Conservation (phyloP, 2,888 invertebrate species). For the Pecten maximus region DNA sequence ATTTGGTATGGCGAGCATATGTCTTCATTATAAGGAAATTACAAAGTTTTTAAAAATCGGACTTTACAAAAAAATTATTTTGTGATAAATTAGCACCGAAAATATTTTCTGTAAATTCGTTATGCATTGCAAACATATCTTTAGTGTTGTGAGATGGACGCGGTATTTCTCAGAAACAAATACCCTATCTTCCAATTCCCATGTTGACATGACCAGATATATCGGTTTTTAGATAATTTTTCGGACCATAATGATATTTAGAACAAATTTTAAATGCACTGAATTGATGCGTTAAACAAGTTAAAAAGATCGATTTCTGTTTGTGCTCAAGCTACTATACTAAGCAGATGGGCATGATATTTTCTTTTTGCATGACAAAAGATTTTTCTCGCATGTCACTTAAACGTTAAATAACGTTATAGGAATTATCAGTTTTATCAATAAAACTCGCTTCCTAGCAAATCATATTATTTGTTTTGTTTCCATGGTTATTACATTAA, state of each 20-base stretch:
- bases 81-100: not conserved
- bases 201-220: not conserved
- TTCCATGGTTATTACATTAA: not conserved
- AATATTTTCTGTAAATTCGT: not conserved
- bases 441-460: constrained; percentile 6
- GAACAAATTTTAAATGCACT: constrained; percentile 16
- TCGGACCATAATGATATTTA: constrained; percentile 8
- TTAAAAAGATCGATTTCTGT: not conserved
- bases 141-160: not conserved
- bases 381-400: constrained; percentile 24
- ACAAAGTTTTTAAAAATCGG: not conserved
- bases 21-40: not conserved
- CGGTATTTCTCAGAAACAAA: not conserved
- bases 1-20: not conserved
- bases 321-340: not conserved
- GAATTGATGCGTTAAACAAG: constrained; percentile 12
- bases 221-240: constrained; percentile 13
- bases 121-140: not conserved
- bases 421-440: constrained; percentile 35
- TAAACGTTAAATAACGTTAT: constrained; percentile 20
- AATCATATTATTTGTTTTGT: constrained; percentile 35
- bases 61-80: not conserved
- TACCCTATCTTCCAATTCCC: not conserved
- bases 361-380: constrained; percentile 30
- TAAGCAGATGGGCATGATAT: constrained; percentile 1